A percentile compares a stretch with the other conserved stretches of the same genome.
These are phyloP conservation scores for Pinctada fucata DNA, from an alignment of 2,888 invertebrate species.

Conservation along the genomic window DNA sequence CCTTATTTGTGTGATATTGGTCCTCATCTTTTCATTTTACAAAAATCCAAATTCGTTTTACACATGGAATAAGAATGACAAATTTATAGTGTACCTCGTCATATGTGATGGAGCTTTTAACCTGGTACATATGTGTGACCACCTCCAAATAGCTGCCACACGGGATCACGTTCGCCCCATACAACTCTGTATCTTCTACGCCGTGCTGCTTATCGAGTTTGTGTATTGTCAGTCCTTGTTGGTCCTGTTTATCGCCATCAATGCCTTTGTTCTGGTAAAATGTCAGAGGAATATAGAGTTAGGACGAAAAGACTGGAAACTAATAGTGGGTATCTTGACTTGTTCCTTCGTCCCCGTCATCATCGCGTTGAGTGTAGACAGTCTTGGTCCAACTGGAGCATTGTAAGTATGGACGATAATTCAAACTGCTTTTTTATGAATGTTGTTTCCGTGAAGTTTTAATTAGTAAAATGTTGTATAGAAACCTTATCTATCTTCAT, in stretches of 20 bases:
- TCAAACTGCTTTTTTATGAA: no score
- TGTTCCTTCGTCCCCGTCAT: not conserved
- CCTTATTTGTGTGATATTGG: not conserved
- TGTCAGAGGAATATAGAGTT: conserved; percentile 8
- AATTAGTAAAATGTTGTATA: no score
- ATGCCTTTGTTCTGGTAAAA: conserved; percentile 12
- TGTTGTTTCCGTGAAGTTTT: no score
- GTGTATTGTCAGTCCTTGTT: not conserved
- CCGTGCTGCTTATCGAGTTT: conserved; percentile 2
- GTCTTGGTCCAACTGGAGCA: conserved; percentile 7
- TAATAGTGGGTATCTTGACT: not conserved
- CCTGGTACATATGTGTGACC: conserved; percentile 18
- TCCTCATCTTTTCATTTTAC: not conserved
- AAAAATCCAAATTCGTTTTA: conserved; percentile 1
- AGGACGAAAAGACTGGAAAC: conserved; percentile 7
- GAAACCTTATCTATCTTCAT: no score
- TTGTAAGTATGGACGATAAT: conserved; percentile 1
- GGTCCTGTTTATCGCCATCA: conserved; percentile 3
- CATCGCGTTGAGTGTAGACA: not conserved
- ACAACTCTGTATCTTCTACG: conserved; percentile 3
- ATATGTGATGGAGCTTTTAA: conserved; percentile 11
- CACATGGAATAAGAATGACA: conserved; percentile 1
- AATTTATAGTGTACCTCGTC: conserved; percentile 10
- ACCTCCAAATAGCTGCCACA: not conserved
- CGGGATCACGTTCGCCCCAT: conserved; percentile 13